A percentile compares a stretch with the other conserved stretches of the same genome.
Conservation (phyloP, 2,113 vertebrate genomes). For the Dendropsophus ebraccatus region DNA sequence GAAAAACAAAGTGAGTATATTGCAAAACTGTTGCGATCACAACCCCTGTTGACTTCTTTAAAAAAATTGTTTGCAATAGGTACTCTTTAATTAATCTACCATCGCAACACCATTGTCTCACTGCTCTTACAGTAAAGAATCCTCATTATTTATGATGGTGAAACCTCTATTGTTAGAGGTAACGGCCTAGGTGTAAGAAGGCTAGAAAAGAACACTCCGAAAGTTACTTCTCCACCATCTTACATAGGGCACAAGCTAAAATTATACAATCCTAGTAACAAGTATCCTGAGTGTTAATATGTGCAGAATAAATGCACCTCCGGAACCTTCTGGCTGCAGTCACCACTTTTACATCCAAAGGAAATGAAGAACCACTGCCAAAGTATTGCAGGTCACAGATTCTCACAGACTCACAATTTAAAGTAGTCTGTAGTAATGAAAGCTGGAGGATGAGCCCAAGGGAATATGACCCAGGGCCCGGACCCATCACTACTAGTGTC, state of each 20-base stretch:
- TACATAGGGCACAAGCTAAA: neutral
- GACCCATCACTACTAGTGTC: neutral
- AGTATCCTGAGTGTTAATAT: neutral
- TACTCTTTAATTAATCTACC: too few relatives aligned
- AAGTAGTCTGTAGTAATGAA: neutral
- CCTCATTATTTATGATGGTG: too few relatives aligned
- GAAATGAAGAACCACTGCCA: constrained; percentile 36
- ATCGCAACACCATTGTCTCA: too few relatives aligned
- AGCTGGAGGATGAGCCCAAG: neutral
- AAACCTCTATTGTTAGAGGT: too few relatives aligned
- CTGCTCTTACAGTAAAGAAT: too few relatives aligned
- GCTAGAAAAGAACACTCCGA: too few relatives aligned
- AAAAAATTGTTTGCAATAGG: too few relatives aligned
- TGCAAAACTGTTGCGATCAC: too few relatives aligned
- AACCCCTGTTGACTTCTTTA: too few relatives aligned
- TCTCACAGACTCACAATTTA: constrained; percentile 9
- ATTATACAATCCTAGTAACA: neutral
- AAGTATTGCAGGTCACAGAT: constrained; percentile 8
- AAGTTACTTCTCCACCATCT: neutral
- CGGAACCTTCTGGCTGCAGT: constrained; percentile 11
- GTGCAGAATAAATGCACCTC: constrained; percentile 14
- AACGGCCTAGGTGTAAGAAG: too few relatives aligned
- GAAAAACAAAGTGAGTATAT: too few relatives aligned
- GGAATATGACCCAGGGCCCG: neutral
- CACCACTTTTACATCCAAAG: neutral